phyloP scores from a whole-genome alignment of 2,113 vertebrate genomes.

The Poeciliopsis retropinna region DNA sequence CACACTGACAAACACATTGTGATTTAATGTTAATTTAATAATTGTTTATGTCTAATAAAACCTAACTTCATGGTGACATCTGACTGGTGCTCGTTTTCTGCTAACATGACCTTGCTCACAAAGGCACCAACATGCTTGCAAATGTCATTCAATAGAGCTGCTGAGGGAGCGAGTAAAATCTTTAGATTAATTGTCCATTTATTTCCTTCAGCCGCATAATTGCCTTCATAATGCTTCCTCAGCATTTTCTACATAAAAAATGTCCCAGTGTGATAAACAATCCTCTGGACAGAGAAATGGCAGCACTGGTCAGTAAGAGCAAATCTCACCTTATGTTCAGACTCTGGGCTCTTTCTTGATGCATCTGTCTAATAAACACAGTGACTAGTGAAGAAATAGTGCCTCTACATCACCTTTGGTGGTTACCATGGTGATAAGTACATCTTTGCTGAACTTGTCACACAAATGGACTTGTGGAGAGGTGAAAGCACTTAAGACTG shows the following conservation, averaged over 20 bases:
- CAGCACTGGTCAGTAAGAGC: slow-evolving; percentile 18
- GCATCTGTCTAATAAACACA: slow-evolving; percentile 19
- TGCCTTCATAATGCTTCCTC: slow-evolving; percentile 29
- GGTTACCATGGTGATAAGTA: slow-evolving; percentile 65
- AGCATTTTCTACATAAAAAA: slow-evolving; percentile 26
- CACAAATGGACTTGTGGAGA: slow-evolving; percentile 32
- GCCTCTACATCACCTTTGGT: slow-evolving; percentile 52
- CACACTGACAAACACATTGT: not conserved
- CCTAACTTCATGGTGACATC: not conserved
- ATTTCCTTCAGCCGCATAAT: slow-evolving; percentile 2
- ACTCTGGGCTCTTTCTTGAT: slow-evolving; percentile 27
- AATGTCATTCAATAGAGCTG: slow-evolving; percentile 19
- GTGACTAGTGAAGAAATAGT: slow-evolving; percentile 32
- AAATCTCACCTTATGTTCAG: slow-evolving; percentile 29
- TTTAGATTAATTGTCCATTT: slow-evolving; percentile 23
- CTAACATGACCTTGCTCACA: not conserved
- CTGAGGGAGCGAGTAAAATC: slow-evolving; percentile 1
- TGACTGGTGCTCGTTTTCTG: not conserved
- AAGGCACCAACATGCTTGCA: not conserved
- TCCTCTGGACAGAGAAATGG: slow-evolving; percentile 20
- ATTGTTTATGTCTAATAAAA: not conserved
- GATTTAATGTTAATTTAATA: not conserved
- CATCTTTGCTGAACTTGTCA: slow-evolving; percentile 40
- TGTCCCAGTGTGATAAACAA: slow-evolving; percentile 28
- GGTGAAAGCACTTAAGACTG: slow-evolving; percentile 32